A percentile compares a stretch with the other conserved stretches of the same genome.
phyloP scores from a whole-genome alignment of 2,797 vertebrate genomes.

The Forpus xanthops region DNA sequence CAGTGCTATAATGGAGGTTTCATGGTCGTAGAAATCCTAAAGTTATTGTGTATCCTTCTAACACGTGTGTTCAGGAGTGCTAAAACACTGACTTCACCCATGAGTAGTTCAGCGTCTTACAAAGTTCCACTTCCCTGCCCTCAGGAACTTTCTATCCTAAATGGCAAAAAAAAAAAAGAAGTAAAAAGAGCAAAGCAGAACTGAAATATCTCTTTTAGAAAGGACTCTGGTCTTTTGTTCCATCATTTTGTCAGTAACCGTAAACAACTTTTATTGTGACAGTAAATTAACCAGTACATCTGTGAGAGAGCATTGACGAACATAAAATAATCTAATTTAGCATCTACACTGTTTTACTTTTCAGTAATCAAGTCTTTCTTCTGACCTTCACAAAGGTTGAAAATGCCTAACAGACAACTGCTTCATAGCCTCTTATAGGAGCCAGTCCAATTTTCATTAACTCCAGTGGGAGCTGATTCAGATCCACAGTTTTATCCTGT shows the following conservation, averaged over 20 bases:
- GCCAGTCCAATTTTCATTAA: background rate
- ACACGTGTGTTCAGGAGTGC: background rate
- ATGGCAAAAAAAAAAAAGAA: background rate
- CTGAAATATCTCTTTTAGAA: background rate
- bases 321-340: background rate
- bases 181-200: background rate
- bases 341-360: background rate
- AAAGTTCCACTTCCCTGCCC: constrained; percentile 1
- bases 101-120: constrained; percentile 7
- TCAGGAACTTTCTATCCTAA: constrained; percentile 4
- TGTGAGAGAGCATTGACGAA: background rate
- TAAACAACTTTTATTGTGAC: background rate
- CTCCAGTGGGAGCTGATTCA: background rate
- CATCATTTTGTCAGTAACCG: background rate
- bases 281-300: background rate
- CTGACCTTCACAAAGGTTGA: background rate
- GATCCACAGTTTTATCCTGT: background rate
- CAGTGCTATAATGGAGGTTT: background rate
- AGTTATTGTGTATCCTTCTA: background rate
- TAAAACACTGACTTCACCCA: constrained; percentile 15
- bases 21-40: background rate
- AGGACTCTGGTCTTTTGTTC: background rate
- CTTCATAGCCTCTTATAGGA: background rate
- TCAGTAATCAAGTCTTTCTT: background rate
- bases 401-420: background rate